These are phyloP conservation scores for Macrosteles quadrilineatus DNA, from an alignment of 1,140 invertebrate species.

Conservation along the genomic window DNA sequence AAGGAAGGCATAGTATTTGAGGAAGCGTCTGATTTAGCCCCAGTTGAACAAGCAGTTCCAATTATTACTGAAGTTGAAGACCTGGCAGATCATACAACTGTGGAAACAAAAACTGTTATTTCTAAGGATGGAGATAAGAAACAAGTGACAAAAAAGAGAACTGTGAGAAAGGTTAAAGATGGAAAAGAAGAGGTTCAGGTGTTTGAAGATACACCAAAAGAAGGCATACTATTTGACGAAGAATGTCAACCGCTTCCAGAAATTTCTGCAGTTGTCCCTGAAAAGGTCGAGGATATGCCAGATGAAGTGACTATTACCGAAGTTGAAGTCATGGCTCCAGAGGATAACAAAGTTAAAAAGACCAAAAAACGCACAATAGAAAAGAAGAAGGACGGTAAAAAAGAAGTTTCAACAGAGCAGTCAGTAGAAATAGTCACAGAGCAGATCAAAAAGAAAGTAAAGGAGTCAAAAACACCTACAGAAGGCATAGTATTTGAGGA, in stretches of 20 bases:
- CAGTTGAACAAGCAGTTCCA: constrained; percentile 39
- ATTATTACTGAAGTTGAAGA: constrained; percentile 36
- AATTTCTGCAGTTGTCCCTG: constrained; percentile 35
- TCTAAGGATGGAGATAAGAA: constrained; percentile 39
- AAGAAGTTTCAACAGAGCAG: constrained; percentile 23
- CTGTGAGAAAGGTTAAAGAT: constrained; percentile 32
- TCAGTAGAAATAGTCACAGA: not conserved
- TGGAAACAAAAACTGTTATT: constrained; percentile 39
- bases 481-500: constrained; percentile 34
- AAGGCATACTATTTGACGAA: constrained; percentile 31
- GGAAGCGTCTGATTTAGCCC: constrained; percentile 2
- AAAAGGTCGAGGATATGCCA: constrained; percentile 19
- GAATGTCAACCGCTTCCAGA: constrained; percentile 36
- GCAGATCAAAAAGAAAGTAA: not conserved
- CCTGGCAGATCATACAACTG: constrained; percentile 35
- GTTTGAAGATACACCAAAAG: constrained; percentile 32
- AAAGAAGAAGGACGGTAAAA: constrained; percentile 34
- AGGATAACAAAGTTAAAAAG: constrained; percentile 38
- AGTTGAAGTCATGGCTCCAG: constrained; percentile 41
- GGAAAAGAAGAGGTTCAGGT: constrained; percentile 45
- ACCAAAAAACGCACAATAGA: constrained; percentile 39
- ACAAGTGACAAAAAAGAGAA: constrained; percentile 28
- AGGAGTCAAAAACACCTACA: not conserved
- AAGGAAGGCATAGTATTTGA: constrained; percentile 19
- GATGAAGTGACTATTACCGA: constrained; percentile 32